Evolutionary conservation across 2,113 vertebrate species (phyloP), one percentile per base, ranked within the genome.

Genomic region (Passer domesticus): DNA sequence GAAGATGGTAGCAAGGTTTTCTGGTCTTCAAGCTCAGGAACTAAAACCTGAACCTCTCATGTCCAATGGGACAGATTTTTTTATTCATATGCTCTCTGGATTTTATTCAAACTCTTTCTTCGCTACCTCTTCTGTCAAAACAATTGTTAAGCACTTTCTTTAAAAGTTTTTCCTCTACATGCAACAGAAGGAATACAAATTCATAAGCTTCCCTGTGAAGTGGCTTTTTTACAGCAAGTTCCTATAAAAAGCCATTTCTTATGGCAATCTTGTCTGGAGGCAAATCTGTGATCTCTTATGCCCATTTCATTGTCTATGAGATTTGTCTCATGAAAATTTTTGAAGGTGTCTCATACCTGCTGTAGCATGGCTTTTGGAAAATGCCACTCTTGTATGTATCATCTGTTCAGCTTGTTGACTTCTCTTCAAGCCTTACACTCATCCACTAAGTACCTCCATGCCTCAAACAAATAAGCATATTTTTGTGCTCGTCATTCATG

Each of bases 31-130:
- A 52, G 15, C 7, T 72, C 47, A 75, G 10, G 10, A 77, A 43
- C 15, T 6, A 4, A 43, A 67, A 59, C 8, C 10, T 27, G 24
- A 90, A 28, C 17, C 10, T 47, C 7, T 6, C 10, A 5, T 27
- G 4, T 39, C 21, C 25, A 33, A 33, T 9, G 60, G 13, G 18
- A 75, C 7, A 3, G 8, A 1, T 1, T 0, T 3, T 77, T 82
- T 77, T 67, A 63, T 43, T 84, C 23, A 33, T 30, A 23, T 7
- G 1, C 5, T 64, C 4, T 35, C 47, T 50, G 35, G 0, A 11
- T 75, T 79, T 88, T 64, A 37, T 73, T 64, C 28, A 77, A 30
- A 80, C 9, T 58, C 3, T 31, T n/a, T 47, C 17, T 69, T 85
- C 11, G 8, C 6, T 63, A 7, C 21, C 15, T 73, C 25, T 82